Evolutionary conservation across 1,140 invertebrate species (phyloP), one percentile per base, ranked within the genome.

Genomic region (Leptopilina boulardi): DNA sequence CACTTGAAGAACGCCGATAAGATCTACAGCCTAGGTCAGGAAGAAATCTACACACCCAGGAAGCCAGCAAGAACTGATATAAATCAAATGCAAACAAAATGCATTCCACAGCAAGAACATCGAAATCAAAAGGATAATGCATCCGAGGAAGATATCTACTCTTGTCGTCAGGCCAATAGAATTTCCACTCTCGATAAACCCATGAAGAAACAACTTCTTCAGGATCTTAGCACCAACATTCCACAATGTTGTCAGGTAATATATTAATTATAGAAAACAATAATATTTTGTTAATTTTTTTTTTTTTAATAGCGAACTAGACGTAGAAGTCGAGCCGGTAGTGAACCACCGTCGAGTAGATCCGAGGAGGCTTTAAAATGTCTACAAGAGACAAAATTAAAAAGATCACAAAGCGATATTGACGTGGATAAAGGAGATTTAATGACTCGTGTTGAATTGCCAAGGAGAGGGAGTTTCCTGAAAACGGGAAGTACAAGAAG

Each of bases 361-460:
- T 85, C 87, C 2, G 88, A 90, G 13, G 82, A 87, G n/a, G 81
- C 80, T 0, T 74, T 78, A 78, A 91, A 82, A 78, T 92, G 87
- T 41, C 21, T 88, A 4, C 86, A 90, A 87, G 93, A 90, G 85
- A 91, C 87, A 74, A 92, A 91, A 87, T 87, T 86, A 88, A 93
- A 91, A 86, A 92, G 83, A 88, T 93, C 91, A 72, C 93, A 89
- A 86, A 93, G 89, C 75, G 87, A 91, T 54, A 77, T 90, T 47
- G 89, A 91, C 83, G 83, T 92, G 74, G 91, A 91, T 73, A 89
- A 87, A 75, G 95, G 96, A 1, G 96, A 97, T 86, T 94, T 96
- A 77, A 89, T 97, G 76, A 97, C 96, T 0, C 95, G 96, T 87
- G 95, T 97, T 8, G 96, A 96, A 21, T 94, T 97, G 83, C 96